Evolutionary conservation across 2,888 invertebrate genomes (phyloP), one percentile per base, ranked within the genome.

Genomic region (Eledona agricola): DNA sequence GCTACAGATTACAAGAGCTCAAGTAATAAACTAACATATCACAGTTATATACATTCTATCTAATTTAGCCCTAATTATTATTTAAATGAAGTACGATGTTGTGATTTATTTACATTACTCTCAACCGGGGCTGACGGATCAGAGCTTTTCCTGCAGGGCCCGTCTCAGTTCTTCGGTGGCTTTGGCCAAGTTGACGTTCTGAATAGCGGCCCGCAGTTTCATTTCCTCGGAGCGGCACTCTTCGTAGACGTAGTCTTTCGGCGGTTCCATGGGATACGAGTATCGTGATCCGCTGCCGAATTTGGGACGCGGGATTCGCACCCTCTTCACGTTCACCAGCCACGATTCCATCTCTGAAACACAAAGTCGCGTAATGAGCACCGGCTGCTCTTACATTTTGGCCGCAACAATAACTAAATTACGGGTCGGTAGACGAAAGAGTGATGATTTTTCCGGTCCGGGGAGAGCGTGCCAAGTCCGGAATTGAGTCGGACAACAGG

Each of bases 231-330:
- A 74, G 72, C 70, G 75, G 19, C 20, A 4, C 43, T 86, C 85
- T 57, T 87, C 85, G 64, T 86, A 82, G 22, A 71, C 62, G 74
- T 91, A 91, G 73, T 91, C 90, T 74, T 90, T 87, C 5, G 89
- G 89, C 7, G 89, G 89, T 68, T 88, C 88, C 51, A 79, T 85
- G 47, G 87, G 88, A 65, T 82, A 86, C 68, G 80, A 72, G 38
- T 72, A 79, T 69, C 72, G 79, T 60, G 63, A 64, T 11, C 80
- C 83, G 63, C 80, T 81, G 35, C 84, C 86, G 70, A 91, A 90
- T 80, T 92, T 92, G 2, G 92, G 92, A 59, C 92, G 82, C 13
- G 92, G 92, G 66, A 92, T 92, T 64, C 88, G 82, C 57, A 92
- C 86, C 62, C 89, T 84, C 75, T 91, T 90, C 32, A 92, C 88